Conservation (phyloP, 2,888 invertebrate species). For the Empis stercorea region DNA sequence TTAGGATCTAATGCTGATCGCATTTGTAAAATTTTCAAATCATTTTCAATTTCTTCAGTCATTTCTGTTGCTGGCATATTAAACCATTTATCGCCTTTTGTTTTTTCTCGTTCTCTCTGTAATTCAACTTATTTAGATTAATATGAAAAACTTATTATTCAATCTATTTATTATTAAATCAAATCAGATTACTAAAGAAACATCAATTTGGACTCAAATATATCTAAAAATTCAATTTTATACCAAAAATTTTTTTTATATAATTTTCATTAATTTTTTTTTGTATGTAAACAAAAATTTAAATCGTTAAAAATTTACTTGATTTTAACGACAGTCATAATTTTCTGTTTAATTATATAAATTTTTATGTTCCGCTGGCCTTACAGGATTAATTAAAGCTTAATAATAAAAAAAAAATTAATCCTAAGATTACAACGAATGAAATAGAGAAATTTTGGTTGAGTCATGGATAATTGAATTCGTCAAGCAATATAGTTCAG, state of each 20-base stretch:
- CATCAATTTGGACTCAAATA: constrained; percentile 26
- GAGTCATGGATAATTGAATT: constrained; percentile 21
- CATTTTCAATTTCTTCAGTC: constrained; percentile 76
- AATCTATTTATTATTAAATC: neutral
- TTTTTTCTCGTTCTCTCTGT: constrained; percentile 58
- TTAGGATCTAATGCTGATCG: constrained; percentile 83
- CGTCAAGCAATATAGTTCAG: constrained; percentile 19
- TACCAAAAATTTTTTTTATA: constrained; percentile 12
- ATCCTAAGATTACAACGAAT: constrained; percentile 36
- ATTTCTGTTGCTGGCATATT: constrained; percentile 78
- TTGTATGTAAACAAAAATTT: constrained; percentile 17
- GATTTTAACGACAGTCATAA: constrained; percentile 23
- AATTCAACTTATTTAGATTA: neutral
- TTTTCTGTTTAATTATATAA: constrained; percentile 9
- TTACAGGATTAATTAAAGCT: constrained; percentile 28
- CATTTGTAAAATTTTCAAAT: constrained; percentile 85
- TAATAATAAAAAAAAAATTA: constrained; percentile 20
- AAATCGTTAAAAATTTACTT: constrained; percentile 20
- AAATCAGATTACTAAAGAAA: constrained; percentile 38
- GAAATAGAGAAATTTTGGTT: constrained; percentile 20
- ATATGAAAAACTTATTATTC: neutral
- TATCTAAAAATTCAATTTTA: constrained; percentile 17
- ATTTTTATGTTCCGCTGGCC: constrained; percentile 31
- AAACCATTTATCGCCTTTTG: constrained; percentile 82
- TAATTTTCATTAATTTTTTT: constrained; percentile 15